phyloP scores from a whole-genome alignment of 2,888 invertebrate species.

The Argyresthia albistria region DNA sequence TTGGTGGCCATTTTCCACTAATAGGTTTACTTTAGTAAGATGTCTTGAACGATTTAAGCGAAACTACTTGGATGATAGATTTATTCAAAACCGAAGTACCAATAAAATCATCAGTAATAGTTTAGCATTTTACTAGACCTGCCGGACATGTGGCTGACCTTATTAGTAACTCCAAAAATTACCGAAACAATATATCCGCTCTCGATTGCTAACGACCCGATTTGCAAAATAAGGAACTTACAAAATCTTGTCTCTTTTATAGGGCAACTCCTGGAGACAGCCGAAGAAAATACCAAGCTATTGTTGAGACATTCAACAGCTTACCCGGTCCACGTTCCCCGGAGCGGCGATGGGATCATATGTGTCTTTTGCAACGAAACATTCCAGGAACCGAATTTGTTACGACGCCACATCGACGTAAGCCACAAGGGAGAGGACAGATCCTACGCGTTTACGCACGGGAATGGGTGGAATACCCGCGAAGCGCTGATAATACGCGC shows the following conservation, averaged over 20 bases:
- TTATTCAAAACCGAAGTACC: too few relatives aligned
- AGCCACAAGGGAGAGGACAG: neutral
- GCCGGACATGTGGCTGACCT: too few relatives aligned
- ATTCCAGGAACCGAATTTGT: neutral
- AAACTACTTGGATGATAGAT: too few relatives aligned
- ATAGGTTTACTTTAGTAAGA: too few relatives aligned
- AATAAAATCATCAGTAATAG: too few relatives aligned
- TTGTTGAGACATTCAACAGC: slow-evolving; percentile 3
- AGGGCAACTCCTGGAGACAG: too few relatives aligned
- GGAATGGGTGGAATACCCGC: neutral
- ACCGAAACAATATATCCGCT: too few relatives aligned
- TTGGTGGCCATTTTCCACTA: too few relatives aligned
- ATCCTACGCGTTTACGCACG: neutral
- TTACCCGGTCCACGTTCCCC: slow-evolving; percentile 1
- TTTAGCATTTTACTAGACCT: too few relatives aligned
- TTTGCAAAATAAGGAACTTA: neutral
- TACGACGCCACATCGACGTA: neutral
- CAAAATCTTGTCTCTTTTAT: too few relatives aligned
- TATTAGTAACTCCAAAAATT: too few relatives aligned
- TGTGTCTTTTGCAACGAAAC: slow-evolving; percentile 1
- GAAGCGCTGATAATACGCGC: neutral
- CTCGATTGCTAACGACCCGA: neutral
- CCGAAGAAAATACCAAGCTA: neutral
- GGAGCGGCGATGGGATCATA: neutral
- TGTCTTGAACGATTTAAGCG: too few relatives aligned